Conservation (phyloP, 2,113 vertebrate genomes). For the Theropithecus gelada region DNA sequence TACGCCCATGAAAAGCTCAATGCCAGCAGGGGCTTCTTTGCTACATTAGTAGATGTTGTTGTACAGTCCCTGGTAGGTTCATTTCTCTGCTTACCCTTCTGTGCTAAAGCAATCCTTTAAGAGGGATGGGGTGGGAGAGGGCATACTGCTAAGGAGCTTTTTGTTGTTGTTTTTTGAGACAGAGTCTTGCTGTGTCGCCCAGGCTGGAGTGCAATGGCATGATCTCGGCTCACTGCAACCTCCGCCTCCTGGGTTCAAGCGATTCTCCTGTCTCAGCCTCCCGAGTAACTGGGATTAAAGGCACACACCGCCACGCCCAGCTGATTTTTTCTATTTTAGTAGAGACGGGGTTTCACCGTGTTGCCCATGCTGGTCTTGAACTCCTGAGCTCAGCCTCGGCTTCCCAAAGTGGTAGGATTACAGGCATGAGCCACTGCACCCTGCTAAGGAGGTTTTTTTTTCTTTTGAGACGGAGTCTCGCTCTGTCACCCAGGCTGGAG, state of each 20-base stretch:
- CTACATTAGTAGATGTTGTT: conserved; percentile 95
- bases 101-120: neutral
- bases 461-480: neutral
- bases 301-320: no score
- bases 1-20: conserved; percentile 97
- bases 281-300: neutral
- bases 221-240: neutral
- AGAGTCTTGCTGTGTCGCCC: neutral
- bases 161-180: neutral
- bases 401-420: neutral
- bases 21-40: conserved; percentile 95
- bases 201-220: accelerated
- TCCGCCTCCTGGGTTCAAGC: neutral
- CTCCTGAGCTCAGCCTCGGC: neutral
- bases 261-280: neutral
- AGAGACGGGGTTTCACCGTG: neutral
- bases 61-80: conserved; percentile 93
- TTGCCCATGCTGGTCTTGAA: neutral
- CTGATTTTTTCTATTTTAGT: neutral
- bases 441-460: neutral
- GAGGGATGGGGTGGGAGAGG: neutral
- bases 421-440: neutral
- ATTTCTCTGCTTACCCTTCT: neutral
- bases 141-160: neutral
- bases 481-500: no score